phyloP scores from a whole-genome alignment of 2,113 vertebrate species.

The Eulemur rufifrons region DNA sequence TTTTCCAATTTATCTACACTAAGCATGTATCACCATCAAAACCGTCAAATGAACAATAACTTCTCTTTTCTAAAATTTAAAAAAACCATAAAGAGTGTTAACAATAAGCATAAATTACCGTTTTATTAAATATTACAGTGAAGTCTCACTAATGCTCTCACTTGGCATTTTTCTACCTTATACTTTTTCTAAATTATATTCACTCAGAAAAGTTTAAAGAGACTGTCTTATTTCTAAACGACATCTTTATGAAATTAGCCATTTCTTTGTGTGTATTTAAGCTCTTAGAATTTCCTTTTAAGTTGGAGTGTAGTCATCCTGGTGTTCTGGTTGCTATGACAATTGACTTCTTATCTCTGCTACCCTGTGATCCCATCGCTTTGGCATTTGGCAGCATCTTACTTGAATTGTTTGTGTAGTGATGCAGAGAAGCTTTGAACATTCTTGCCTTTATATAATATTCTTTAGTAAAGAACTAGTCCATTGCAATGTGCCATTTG shows the following conservation, averaged over 20 bases:
- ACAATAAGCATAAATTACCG: neutral
- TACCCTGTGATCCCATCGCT: constrained; percentile 61
- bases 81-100: neutral
- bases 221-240: neutral
- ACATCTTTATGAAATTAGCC: constrained; percentile 55
- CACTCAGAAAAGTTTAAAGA: constrained; percentile 38
- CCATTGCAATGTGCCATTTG: constrained; percentile 61
- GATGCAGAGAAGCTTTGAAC: constrained; percentile 69
- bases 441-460: constrained; percentile 64
- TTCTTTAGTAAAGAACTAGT: constrained; percentile 62
- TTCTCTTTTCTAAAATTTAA: constrained; percentile 44
- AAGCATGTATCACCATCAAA: neutral
- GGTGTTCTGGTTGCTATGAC: constrained; percentile 67
- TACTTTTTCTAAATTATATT: constrained; percentile 3
- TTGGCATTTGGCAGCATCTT: constrained; percentile 46
- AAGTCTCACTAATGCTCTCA: neutral
- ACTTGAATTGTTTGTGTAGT: constrained; percentile 55
- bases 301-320: constrained; percentile 11
- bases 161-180: constrained; percentile 7
- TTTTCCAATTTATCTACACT: neutral
- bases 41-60: neutral
- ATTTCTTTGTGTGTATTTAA: constrained; percentile 51
- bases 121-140: neutral
- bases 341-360: constrained; percentile 62
- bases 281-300: constrained; percentile 27